Evolutionary conservation across 2,797 vertebrate genomes (phyloP).

Genomic region (Schizopygopsis malacanthus): DNA sequence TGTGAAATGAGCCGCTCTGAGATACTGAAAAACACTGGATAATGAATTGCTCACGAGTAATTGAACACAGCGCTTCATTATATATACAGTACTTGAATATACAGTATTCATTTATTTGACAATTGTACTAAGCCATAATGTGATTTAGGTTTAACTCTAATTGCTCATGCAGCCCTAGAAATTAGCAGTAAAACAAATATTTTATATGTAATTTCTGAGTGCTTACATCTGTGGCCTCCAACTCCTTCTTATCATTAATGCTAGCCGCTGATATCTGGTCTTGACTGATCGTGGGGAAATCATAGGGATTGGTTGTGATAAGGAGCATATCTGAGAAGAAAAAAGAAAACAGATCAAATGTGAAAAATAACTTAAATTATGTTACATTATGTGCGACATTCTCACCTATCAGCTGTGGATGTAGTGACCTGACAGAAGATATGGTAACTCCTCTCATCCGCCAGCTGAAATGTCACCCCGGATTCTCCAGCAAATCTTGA

Average conservation of each 20-base stretch:
- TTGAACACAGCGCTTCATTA: neutral
- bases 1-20: neutral
- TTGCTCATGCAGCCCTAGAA: neutral
- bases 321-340: constrained; percentile 82
- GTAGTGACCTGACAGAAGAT: constrained; percentile 87
- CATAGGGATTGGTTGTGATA: constrained; percentile 84
- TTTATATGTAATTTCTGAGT: neutral
- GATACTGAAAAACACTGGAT: neutral
- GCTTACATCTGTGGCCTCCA: constrained; percentile 85
- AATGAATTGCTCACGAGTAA: neutral
- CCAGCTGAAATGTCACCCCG: constrained; percentile 84
- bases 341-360: neutral
- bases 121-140: neutral
- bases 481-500: constrained; percentile 78
- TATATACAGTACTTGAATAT: neutral
- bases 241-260: constrained; percentile 83
- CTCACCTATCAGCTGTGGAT: constrained; percentile 82
- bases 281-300: constrained; percentile 84
- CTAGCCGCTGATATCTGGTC: constrained; percentile 83
- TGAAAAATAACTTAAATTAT: neutral
- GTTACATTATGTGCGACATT: neutral
- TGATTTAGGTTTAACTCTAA: neutral
- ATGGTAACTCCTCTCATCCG: constrained; percentile 83
- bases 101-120: neutral
- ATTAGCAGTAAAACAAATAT: neutral